A percentile compares a stretch with the other conserved stretches of the same genome.
Evolutionary conservation across 2,797 vertebrate genomes (phyloP).

Genomic region (Aldrovandia affinis): DNA sequence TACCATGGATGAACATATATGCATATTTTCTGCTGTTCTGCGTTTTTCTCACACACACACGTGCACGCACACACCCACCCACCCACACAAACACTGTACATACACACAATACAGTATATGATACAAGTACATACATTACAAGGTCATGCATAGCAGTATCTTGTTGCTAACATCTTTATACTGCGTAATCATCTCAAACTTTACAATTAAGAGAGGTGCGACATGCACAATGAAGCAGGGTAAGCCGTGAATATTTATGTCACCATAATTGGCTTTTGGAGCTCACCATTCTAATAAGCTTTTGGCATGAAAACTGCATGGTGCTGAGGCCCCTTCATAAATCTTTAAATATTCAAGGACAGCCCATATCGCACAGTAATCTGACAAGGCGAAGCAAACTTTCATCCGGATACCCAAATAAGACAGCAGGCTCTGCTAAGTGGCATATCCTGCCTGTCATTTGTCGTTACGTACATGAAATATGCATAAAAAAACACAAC

Average conservation of each 20-base stretch:
- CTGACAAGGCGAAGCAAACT: not conserved
- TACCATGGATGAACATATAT: not conserved
- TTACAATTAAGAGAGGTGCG: not conserved
- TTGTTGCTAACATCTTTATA: not conserved
- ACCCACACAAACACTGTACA: not conserved
- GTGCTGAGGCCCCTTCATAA: not conserved
- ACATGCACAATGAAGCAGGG: not conserved
- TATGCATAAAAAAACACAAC: conserved; percentile 35
- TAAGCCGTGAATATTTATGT: not conserved
- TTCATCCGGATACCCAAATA: conserved; percentile 36
- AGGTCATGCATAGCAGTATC: too few relatives aligned
- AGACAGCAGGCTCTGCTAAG: conserved; percentile 20
- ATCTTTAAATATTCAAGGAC: not conserved
- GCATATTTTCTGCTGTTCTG: not conserved
- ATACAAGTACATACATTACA: too few relatives aligned
- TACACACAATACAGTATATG: too few relatives aligned
- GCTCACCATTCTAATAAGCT: not conserved
- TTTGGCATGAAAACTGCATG: conserved; percentile 7
- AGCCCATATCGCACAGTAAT: not conserved
- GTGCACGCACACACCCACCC: not conserved
- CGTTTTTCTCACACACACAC: not conserved
- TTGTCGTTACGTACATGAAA: conserved; percentile 41
- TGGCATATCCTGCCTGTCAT: conserved; percentile 23
- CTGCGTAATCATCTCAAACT: not conserved
- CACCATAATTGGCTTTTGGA: conserved; percentile 13